These are phyloP conservation scores for Xiphorhynchus elegans DNA, from an alignment of 2,113 vertebrate species.

Conservation along the genomic window DNA sequence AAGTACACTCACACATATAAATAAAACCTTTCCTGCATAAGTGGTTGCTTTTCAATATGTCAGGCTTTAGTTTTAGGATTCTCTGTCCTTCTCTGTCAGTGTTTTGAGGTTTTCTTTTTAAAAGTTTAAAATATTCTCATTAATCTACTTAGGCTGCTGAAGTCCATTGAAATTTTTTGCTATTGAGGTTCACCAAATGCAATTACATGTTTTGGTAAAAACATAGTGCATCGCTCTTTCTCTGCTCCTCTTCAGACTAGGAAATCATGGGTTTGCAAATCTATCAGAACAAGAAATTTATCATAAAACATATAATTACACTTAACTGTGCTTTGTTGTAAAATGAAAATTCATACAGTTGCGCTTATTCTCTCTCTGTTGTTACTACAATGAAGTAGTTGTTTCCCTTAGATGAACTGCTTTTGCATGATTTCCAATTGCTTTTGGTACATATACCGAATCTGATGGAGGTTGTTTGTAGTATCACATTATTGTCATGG, in stretches of 20 bases:
- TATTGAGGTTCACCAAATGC: not conserved
- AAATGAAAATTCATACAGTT: not conserved
- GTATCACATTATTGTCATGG: not conserved
- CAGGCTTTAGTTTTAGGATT: not conserved
- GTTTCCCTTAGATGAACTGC: not conserved
- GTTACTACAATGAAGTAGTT: not conserved
- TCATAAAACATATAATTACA: not conserved
- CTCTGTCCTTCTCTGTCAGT: not conserved
- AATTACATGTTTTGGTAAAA: not conserved
- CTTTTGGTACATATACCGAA: not conserved
- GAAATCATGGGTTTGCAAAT: not conserved
- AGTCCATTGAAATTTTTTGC: not conserved
- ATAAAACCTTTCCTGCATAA: not conserved
- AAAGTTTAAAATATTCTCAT: not conserved
- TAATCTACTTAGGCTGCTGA: not conserved
- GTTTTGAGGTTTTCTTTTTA: not conserved
- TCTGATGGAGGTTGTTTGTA: not conserved
- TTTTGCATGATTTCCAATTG: not conserved
- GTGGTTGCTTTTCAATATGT: not conserved
- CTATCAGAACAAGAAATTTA: not conserved
- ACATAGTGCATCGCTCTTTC: not conserved
- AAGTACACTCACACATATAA: not conserved
- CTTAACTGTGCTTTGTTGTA: not conserved
- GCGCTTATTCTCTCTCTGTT: not conserved
- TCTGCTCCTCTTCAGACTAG: not conserved